Evolutionary conservation across 2,113 vertebrate species (phyloP).

Genomic region (Leuciscus idus): DNA sequence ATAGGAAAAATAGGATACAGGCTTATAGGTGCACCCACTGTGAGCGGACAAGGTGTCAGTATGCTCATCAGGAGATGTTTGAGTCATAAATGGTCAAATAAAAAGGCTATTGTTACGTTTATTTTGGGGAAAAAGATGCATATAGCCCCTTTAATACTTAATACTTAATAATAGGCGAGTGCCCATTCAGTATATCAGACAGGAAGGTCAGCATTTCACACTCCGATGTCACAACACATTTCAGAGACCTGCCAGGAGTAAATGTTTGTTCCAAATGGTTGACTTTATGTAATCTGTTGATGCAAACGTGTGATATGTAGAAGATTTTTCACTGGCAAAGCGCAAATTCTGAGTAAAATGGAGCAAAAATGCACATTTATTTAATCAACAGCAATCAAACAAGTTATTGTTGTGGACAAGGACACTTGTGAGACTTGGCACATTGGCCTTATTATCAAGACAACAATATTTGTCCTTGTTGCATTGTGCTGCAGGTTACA

Average conservation of each 20-base stretch:
- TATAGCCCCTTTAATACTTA: too few relatives aligned
- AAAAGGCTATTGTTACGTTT: too few relatives aligned
- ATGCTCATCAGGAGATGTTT: too few relatives aligned
- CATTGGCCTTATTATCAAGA: constrained; percentile 16
- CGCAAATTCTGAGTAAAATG: not conserved
- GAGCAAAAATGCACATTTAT: not conserved
- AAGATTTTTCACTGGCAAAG: not conserved
- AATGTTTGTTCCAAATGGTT: constrained; percentile 2
- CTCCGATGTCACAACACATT: not conserved
- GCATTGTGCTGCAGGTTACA: not conserved
- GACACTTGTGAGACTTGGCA: constrained; percentile 22
- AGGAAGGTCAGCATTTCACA: not conserved
- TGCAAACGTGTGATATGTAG: not conserved
- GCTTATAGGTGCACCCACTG: too few relatives aligned
- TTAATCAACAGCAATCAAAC: not conserved
- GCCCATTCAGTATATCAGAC: not conserved
- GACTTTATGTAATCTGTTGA: constrained; percentile 18
- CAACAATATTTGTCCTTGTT: constrained; percentile 26
- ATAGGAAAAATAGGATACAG: too few relatives aligned
- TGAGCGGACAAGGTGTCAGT: too few relatives aligned
- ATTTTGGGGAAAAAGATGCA: too few relatives aligned
- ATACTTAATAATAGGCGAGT: not conserved
- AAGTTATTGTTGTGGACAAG: constrained; percentile 27
- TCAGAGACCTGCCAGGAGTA: not conserved
- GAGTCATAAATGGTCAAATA: too few relatives aligned